phyloP scores from a whole-genome alignment of 92 coral and sea anemone genomes.

The Epizoanthus scotinus region DNA sequence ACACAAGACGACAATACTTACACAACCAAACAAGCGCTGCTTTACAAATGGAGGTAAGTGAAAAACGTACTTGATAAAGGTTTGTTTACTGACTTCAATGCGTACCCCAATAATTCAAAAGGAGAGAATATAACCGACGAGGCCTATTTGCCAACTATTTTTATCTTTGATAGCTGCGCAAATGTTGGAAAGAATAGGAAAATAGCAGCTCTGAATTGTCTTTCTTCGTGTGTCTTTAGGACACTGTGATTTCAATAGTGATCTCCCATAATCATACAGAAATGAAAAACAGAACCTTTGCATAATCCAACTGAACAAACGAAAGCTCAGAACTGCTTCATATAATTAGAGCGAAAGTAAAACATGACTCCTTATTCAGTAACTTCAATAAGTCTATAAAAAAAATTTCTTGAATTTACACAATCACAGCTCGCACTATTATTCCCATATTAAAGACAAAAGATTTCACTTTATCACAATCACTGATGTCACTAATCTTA shows the following conservation, averaged over 20 bases:
- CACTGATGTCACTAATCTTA: neutral
- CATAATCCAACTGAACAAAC: slow-evolving; percentile 39
- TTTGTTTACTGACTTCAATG: slow-evolving; percentile 21
- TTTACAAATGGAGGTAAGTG: neutral
- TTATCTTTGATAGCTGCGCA: slow-evolving; percentile 45
- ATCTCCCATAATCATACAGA: slow-evolving; percentile 19
- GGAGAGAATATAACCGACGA: neutral
- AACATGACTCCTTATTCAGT: slow-evolving; percentile 20
- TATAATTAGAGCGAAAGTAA: slow-evolving; percentile 4
- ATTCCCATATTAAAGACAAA: slow-evolving; percentile 37
- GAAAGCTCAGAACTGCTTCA: slow-evolving; percentile 15
- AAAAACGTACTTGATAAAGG: neutral
- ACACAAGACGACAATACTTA: slow-evolving; percentile 10
- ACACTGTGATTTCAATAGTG: slow-evolving; percentile 21
- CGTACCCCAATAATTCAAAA: neutral
- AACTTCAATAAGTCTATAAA: slow-evolving; percentile 31
- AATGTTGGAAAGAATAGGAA: slow-evolving; percentile 27
- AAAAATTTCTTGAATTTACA: slow-evolving; percentile 4
- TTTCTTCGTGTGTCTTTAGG: slow-evolving; percentile 20
- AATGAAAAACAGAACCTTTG: slow-evolving; percentile 37
- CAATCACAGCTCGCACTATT: slow-evolving; percentile 12
- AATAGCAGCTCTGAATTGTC: slow-evolving; percentile 12
- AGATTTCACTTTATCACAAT: slow-evolving; percentile 22
- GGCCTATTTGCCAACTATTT: slow-evolving; percentile 11
- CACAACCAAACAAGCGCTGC: neutral